Percentiles rank a stretch among this genome's conserved stretches.
phyloP scores from a whole-genome alignment of 2,797 vertebrate genomes.

The Acrocephalus scirpaceus region DNA sequence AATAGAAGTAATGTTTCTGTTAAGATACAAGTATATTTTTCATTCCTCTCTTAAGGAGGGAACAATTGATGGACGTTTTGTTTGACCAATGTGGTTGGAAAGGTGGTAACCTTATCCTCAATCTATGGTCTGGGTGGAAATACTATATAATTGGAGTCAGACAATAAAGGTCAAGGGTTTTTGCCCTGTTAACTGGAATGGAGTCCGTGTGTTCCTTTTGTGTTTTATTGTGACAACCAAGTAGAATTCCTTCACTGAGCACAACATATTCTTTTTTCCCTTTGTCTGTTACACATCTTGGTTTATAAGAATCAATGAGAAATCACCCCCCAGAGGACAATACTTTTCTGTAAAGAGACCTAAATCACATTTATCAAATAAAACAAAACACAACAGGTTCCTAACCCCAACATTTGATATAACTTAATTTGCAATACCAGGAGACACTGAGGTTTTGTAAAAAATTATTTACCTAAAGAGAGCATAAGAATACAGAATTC shows the following conservation, averaged over 20 bases:
- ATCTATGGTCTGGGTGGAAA: too few species aligned
- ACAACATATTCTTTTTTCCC: neutral
- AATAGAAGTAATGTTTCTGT: too few species aligned
- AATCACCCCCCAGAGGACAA: neutral
- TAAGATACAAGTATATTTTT: too few species aligned
- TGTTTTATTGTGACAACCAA: neutral
- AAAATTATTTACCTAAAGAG: neutral
- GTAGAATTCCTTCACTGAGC: neutral
- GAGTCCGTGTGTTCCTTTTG: too few species aligned
- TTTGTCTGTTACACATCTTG: neutral
- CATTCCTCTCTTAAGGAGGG: too few species aligned
- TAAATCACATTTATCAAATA: neutral
- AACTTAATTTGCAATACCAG: neutral
- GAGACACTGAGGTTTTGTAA: neutral
- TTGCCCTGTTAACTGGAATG: too few species aligned
- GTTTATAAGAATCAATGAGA: neutral
- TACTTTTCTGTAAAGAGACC: neutral
- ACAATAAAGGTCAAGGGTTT: too few species aligned
- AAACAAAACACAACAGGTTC: fast-evolving
- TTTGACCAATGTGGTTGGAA: too few species aligned
- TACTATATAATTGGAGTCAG: too few species aligned
- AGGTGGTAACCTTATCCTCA: too few species aligned
- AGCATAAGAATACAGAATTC: neutral
- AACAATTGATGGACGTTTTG: too few species aligned
- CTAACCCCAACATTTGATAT: neutral